phyloP scores from a whole-genome alignment of 2,888 invertebrate species.

The Drosophila eohydei region DNA sequence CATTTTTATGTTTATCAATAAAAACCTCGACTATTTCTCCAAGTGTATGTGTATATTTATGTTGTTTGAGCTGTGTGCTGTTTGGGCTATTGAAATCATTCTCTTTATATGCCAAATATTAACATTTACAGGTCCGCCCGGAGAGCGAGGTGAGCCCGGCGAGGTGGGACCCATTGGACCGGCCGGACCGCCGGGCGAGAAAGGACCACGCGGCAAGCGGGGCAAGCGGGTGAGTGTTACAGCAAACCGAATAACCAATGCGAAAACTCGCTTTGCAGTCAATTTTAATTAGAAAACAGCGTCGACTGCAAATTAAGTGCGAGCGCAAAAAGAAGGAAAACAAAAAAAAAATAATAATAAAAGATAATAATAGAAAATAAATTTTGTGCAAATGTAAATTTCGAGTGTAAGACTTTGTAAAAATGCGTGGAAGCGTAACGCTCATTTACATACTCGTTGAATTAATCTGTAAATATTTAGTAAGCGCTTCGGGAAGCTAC shows the following conservation, averaged over 20 bases:
- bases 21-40: conserved; percentile 1
- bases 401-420: conserved; percentile 62
- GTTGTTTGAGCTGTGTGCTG: conserved; percentile 30
- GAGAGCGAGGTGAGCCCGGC: conserved; percentile 82
- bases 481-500: conserved; percentile 8
- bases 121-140: conserved; percentile 81
- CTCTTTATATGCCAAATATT: conserved; percentile 56
- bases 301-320: conserved; percentile 33
- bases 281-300: conserved; percentile 62
- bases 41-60: conserved; percentile 22
- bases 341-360: conserved; percentile 2
- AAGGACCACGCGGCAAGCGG: conserved; percentile 95
- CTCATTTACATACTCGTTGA: conserved; percentile 58
- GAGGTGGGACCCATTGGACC: conserved; percentile 89
- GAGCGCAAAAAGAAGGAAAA: conserved; percentile 4
- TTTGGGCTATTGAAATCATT: conserved; percentile 60
- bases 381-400: conserved; percentile 76
- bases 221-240: conserved; percentile 94
- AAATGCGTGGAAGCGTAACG: conserved; percentile 61
- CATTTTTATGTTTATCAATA: no score
- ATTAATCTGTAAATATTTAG: conserved; percentile 74
- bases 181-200: conserved; percentile 92
- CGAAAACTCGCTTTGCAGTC: conserved; percentile 50
- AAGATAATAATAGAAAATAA: conserved; percentile 16
- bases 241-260: conserved; percentile 37